These are phyloP conservation scores for Prionailurus viverrinus DNA, from an alignment of 2,113 vertebrate species.

Conservation along the genomic window DNA sequence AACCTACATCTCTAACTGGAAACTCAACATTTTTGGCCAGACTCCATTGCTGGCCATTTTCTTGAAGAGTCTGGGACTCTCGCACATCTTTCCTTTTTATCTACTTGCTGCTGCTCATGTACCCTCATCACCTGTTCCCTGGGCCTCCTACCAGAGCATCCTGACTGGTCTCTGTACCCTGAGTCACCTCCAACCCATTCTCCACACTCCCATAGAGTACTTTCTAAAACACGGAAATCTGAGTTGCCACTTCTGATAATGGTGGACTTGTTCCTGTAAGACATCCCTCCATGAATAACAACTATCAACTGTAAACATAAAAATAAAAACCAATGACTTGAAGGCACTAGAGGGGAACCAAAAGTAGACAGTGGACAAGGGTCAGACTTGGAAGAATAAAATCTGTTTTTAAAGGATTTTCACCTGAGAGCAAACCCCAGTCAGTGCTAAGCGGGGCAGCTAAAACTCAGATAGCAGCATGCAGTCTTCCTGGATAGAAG, in stretches of 20 bases:
- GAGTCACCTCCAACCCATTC: neutral
- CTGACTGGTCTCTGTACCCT: too few relatives aligned
- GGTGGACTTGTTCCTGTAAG: neutral
- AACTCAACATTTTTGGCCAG: neutral
- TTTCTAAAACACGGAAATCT: neutral
- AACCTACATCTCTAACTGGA: neutral
- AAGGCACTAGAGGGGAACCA: neutral
- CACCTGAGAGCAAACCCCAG: neutral
- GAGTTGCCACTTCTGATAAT: neutral
- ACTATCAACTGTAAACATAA: neutral
- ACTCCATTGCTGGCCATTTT: neutral
- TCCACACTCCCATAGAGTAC: neutral
- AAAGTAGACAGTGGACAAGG: neutral
- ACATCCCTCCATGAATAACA: neutral
- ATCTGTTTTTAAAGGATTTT: neutral
- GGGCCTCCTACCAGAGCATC: neutral
- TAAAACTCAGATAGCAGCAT: neutral
- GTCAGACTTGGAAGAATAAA: neutral
- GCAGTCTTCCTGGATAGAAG: neutral
- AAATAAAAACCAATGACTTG: neutral
- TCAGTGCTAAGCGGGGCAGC: neutral
- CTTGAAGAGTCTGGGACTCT: neutral
- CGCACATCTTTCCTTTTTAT: neutral
- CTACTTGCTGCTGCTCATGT: neutral
- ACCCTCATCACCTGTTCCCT: neutral